Conservation (phyloP, 2,888 invertebrate species). For the Troilus luridus region DNA sequence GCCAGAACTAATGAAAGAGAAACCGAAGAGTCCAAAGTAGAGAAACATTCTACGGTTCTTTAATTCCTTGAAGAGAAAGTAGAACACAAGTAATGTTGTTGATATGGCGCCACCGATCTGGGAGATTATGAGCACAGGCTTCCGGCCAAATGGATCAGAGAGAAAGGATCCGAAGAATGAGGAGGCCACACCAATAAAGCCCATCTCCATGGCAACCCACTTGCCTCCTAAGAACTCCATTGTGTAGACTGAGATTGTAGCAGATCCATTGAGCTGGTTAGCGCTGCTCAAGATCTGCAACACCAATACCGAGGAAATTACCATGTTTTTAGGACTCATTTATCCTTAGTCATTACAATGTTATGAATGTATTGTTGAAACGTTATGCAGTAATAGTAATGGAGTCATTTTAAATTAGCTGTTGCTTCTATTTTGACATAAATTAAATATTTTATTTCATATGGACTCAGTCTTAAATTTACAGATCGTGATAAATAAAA, state of each 20-base stretch:
- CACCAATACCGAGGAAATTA: background rate
- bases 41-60: constrained; percentile 59
- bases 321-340: background rate
- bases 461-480: no score
- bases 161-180: constrained; percentile 62
- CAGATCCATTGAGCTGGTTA: constrained; percentile 63
- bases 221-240: constrained; percentile 62
- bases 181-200: constrained; percentile 61
- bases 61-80: constrained; percentile 58
- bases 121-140: constrained; percentile 63
- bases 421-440: background rate
- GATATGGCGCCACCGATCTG: constrained; percentile 60
- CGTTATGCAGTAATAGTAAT: background rate
- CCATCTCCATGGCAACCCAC: constrained; percentile 61
- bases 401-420: background rate
- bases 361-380: background rate
- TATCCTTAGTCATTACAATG: background rate
- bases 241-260: constrained; percentile 61
- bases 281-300: constrained; percentile 60
- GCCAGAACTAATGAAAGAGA: constrained; percentile 63
- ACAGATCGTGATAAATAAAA: no score
- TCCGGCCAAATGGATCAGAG: constrained; percentile 62
- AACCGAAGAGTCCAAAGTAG: constrained; percentile 61
- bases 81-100: constrained; percentile 58
- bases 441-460: no score